A percentile compares a stretch with the other conserved stretches of the same genome.
These are phyloP conservation scores for Drosophila melanogaster DNA, from an alignment of 1,140 invertebrate species.

Conservation along the genomic window DNA sequence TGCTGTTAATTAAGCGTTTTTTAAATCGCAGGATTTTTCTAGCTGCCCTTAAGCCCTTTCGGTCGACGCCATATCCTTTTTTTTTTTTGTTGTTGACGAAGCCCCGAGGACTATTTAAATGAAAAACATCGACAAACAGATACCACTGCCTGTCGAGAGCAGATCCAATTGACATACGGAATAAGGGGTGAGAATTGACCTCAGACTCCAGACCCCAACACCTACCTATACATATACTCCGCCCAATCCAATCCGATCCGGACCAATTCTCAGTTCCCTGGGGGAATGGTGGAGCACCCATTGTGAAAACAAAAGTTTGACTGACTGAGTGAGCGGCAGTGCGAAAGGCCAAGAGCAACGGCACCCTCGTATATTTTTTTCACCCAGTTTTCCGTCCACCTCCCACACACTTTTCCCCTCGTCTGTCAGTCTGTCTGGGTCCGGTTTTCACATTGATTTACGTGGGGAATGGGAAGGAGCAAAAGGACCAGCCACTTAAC, in stretches of 20 bases:
- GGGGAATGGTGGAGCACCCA: neutral
- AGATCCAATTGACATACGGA: slow-evolving; percentile 63
- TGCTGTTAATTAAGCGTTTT: slow-evolving; percentile 13
- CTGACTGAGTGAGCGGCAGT: slow-evolving; percentile 68
- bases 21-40: slow-evolving; percentile 10
- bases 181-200: neutral
- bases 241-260: neutral
- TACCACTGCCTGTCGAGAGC: slow-evolving; percentile 55
- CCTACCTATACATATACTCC: neutral
- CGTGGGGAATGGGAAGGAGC: slow-evolving; percentile 9
- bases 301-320: slow-evolving; percentile 76
- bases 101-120: slow-evolving; percentile 37
- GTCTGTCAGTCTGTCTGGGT: slow-evolving; percentile 33
- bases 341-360: slow-evolving; percentile 77
- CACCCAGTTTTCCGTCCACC: neutral
- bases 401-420: neutral
- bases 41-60: slow-evolving; percentile 1
- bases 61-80: neutral
- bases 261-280: neutral
- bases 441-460: slow-evolving; percentile 71
- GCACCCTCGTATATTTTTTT: slow-evolving; percentile 4
- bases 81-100: neutral
- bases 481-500: slow-evolving; percentile 63
- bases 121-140: slow-evolving; percentile 43
- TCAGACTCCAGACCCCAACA: neutral